Evolutionary conservation across 2,888 invertebrate species (phyloP), one percentile per base, ranked within the genome.

Genomic region (Nycteola revayana): DNA sequence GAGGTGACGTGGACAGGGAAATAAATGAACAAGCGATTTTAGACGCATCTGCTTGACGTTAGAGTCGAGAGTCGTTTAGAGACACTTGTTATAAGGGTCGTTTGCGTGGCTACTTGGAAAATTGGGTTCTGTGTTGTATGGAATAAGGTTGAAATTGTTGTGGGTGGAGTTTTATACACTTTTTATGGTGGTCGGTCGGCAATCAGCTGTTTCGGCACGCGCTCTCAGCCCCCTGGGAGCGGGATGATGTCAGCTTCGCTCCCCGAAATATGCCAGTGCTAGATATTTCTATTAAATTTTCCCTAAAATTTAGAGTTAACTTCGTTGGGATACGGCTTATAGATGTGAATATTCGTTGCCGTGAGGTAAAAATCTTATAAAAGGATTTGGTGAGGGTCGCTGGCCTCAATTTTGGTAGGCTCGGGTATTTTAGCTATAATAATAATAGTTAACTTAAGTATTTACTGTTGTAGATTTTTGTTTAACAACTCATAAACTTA

Each of bases 141-240:
- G 7, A 1, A 30, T 46, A 57, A 32, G 28, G 21, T 57, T 9
- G 7, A 22, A 43, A 48, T 61, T 71, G 2, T 49, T 7, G 20
- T 52, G 59, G 23, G 22, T 35, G 21, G 21, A 33, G 46, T 62
- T 66, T 65, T 66, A 64, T 71, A 67, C 61, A 56, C 60, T 83
- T 85, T 84, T 87, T 86, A 84, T 81, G 78, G 76, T 75, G 76
- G 77, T 72, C 73, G 74, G 65, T 59, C 66, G 74, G 80, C 79
- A 85, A 86, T 87, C 87, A 87, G 87, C 87, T 87, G 87, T 85
- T 84, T 74, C 68, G 82, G 84, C 84, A 84, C 85, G 82, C 82
- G 81, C 60, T 54, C 66, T 55, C 61, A 62, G 69, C 71, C 76
- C 77, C 75, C 76, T 62, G 63, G 74, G 79, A 74, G 67, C 65